phyloP scores from a whole-genome alignment of 2,113 vertebrate species.

The Pterophyllum scalare region DNA sequence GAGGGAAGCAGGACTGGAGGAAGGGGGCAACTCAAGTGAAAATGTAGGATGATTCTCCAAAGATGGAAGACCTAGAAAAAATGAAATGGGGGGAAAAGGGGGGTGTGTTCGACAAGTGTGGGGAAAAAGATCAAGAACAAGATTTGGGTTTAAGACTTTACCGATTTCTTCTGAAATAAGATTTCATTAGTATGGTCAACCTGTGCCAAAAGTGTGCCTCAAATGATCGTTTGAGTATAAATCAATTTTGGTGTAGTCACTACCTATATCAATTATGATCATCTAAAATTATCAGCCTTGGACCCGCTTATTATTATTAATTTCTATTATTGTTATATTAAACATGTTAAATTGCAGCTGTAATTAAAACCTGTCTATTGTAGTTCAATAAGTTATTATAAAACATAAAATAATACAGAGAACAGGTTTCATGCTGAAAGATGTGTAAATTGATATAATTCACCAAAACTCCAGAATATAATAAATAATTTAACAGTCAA shows the following conservation, averaged over 20 bases:
- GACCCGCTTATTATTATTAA: too few species aligned
- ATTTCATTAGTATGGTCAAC: neutral
- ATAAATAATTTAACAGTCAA: neutral
- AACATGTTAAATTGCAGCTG: neutral
- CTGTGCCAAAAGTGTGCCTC: neutral
- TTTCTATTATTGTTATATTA: neutral
- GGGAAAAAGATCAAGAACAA: neutral
- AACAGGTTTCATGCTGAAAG: neutral
- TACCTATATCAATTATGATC: too few species aligned
- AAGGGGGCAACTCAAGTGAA: neutral
- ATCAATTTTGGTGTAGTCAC: too few species aligned
- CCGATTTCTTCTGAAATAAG: neutral
- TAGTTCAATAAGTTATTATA: neutral
- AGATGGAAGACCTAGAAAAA: neutral
- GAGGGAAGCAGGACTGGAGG: neutral
- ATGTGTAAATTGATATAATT: too few species aligned
- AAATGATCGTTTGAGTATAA: neutral
- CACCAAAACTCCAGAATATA: neutral
- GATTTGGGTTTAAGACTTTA: neutral
- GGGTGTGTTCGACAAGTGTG: neutral
- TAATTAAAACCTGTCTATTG: neutral
- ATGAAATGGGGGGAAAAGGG: neutral
- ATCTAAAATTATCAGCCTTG: too few species aligned
- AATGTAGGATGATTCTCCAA: neutral
- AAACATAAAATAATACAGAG: neutral